Percentiles rank a stretch among this genome's conserved stretches.
Evolutionary conservation across 2,797 vertebrate species (phyloP).

Genomic region (Micropoecilia bifurca): DNA sequence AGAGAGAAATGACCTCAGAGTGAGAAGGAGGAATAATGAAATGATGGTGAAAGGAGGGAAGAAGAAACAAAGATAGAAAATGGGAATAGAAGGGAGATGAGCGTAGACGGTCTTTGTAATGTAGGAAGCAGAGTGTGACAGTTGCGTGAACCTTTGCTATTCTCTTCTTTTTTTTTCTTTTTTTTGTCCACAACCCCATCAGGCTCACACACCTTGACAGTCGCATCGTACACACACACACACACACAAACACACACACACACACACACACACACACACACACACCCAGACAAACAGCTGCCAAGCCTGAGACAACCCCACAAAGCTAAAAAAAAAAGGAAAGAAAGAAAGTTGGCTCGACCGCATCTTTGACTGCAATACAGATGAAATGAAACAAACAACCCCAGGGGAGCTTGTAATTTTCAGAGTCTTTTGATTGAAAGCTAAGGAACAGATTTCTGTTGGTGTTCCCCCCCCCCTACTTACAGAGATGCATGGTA

Average conservation of each 20-base stretch:
- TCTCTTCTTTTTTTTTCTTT: conserved; percentile 16
- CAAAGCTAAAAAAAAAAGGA: neutral
- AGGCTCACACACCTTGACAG: conserved; percentile 61
- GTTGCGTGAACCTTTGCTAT: conserved; percentile 53
- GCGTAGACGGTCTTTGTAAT: conserved; percentile 57
- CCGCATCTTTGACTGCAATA: conserved; percentile 51
- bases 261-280: conserved; percentile 20
- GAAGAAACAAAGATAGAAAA: conserved; percentile 14
- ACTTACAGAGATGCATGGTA: conserved; percentile 23
- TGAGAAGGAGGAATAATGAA: conserved; percentile 21
- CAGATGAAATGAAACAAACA: conserved; percentile 71
- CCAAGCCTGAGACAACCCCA: conserved; percentile 33
- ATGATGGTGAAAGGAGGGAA: neutral
- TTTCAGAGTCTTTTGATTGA: conserved; percentile 48
- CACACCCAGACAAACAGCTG: conserved; percentile 43
- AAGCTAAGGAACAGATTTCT: conserved; percentile 41
- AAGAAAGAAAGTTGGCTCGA: conserved; percentile 41
- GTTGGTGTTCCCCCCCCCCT: neutral
- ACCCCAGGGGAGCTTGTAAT: conserved; percentile 54
- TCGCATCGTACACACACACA: neutral
- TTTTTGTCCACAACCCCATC: conserved; percentile 46
- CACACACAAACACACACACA: conserved; percentile 23
- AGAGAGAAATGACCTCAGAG: conserved; percentile 46
- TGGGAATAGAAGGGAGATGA: conserved; percentile 18
- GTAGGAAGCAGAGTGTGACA: conserved; percentile 71